A percentile compares a stretch with the other conserved stretches of the same genome.
These are phyloP conservation scores for Scaptomyza reducta DNA, from an alignment of 2,888 invertebrate genomes.

Conservation along the genomic window DNA sequence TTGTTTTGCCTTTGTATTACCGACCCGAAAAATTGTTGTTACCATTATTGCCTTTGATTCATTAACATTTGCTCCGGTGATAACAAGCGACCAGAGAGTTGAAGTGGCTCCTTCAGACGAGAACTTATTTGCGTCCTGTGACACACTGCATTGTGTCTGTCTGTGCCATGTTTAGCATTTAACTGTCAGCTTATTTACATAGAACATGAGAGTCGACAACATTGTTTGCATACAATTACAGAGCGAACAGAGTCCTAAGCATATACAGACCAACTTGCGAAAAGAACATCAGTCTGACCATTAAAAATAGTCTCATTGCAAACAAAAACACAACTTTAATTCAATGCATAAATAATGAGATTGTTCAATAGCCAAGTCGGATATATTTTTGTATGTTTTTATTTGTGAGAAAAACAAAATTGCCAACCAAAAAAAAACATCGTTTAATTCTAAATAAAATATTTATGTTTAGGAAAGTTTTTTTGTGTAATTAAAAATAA, in stretches of 20 bases:
- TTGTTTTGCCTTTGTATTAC: constrained; percentile 43
- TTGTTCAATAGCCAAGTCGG: constrained; percentile 8
- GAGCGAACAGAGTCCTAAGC: constrained; percentile 26
- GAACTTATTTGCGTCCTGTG: constrained; percentile 10
- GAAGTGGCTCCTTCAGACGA: constrained; percentile 8
- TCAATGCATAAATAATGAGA: constrained; percentile 17
- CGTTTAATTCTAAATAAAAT: neutral
- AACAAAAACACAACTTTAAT: constrained; percentile 14
- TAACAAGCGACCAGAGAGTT: constrained; percentile 28
- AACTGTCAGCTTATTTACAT: constrained; percentile 75
- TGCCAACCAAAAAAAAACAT: neutral
- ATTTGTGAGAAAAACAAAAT: neutral
- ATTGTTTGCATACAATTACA: constrained; percentile 80
- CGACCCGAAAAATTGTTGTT: constrained; percentile 46
- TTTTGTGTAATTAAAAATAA: too few relatives aligned
- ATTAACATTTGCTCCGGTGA: constrained; percentile 66
- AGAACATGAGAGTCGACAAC: constrained; percentile 72
- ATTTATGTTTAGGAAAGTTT: neutral
- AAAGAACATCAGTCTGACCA: constrained; percentile 2
- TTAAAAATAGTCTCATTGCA: constrained; percentile 4
- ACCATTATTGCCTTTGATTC: constrained; percentile 70
- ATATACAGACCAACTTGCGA: constrained; percentile 5
- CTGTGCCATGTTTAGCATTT: constrained; percentile 65
- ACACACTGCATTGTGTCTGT: constrained; percentile 30
- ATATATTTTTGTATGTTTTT: too few relatives aligned